Evolutionary conservation across 2,888 invertebrate genomes (phyloP).

Genomic region (Pyrocoelia pectoralis): DNA sequence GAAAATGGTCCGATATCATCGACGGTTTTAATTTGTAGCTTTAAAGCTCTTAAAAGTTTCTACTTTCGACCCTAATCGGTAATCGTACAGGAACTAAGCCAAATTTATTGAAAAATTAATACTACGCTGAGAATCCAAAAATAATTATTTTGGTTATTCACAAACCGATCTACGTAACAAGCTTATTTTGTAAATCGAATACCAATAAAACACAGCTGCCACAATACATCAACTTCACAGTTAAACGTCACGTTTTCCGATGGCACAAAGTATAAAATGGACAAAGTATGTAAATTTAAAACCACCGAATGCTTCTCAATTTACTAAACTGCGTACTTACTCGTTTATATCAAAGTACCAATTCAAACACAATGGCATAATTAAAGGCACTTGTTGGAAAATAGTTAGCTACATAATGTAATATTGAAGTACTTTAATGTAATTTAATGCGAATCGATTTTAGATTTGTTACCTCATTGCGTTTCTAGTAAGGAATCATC

Average conservation of each 20-base stretch:
- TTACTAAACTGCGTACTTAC: too few species aligned
- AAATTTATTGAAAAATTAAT: too few species aligned
- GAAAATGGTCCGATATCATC: background rate
- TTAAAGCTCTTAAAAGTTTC: background rate
- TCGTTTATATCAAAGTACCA: too few species aligned
- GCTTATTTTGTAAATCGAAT: conserved; percentile 20
- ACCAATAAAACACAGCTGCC: conserved; percentile 17
- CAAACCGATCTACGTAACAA: background rate
- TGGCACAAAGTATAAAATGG: conserved; percentile 19
- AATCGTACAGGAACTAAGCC: too few species aligned
- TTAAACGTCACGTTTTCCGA: conserved; percentile 15
- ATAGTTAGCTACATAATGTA: background rate
- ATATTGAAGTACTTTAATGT: background rate
- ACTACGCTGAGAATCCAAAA: too few species aligned
- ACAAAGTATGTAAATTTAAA: conserved; percentile 23
- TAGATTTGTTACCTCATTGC: conserved; percentile 23
- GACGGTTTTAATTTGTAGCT: background rate
- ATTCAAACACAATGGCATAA: background rate
- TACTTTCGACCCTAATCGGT: background rate
- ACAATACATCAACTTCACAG: conserved; percentile 27
- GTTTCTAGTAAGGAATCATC: conserved; percentile 21
- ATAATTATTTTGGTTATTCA: too few species aligned
- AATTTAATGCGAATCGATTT: conserved; percentile 22
- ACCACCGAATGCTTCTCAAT: conserved; percentile 8
- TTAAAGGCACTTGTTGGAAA: background rate